A percentile compares a stretch with the other conserved stretches of the same genome.
These are phyloP conservation scores for Laticauda colubrina DNA, from an alignment of 2,113 vertebrate genomes.

Conservation along the genomic window DNA sequence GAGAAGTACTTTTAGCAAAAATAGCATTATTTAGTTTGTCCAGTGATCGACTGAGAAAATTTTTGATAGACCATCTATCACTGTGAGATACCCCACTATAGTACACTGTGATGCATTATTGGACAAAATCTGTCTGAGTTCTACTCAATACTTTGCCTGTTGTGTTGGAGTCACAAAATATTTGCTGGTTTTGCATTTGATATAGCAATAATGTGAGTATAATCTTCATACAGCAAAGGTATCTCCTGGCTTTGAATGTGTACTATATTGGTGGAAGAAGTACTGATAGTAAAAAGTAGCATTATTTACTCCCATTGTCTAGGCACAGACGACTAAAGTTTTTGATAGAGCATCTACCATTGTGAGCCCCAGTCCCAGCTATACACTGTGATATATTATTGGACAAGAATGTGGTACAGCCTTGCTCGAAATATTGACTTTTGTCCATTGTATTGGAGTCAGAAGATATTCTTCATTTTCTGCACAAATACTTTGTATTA, in stretches of 20 bases:
- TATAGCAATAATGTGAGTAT: too few relatives aligned
- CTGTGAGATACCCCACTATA: background rate
- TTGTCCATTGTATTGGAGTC: background rate
- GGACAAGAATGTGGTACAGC: background rate
- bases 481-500: background rate
- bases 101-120: background rate
- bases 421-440: background rate
- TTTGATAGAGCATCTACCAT: background rate
- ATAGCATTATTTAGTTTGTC: background rate
- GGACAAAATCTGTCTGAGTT: background rate
- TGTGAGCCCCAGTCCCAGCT: fast-evolving
- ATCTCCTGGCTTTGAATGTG: background rate
- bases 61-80: background rate
- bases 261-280: background rate
- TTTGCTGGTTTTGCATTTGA: too few relatives aligned
- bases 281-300: background rate
- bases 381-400: background rate
- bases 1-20: background rate
- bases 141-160: background rate
- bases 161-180: too few relatives aligned
- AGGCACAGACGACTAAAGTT: background rate
- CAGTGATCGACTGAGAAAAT: background rate
- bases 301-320: background rate
- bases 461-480: background rate
- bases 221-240: background rate